A percentile compares a stretch with the other conserved stretches of the same genome.
These are phyloP conservation scores for Pinctada fucata DNA, from an alignment of 2,888 invertebrate species.

Conservation along the genomic window DNA sequence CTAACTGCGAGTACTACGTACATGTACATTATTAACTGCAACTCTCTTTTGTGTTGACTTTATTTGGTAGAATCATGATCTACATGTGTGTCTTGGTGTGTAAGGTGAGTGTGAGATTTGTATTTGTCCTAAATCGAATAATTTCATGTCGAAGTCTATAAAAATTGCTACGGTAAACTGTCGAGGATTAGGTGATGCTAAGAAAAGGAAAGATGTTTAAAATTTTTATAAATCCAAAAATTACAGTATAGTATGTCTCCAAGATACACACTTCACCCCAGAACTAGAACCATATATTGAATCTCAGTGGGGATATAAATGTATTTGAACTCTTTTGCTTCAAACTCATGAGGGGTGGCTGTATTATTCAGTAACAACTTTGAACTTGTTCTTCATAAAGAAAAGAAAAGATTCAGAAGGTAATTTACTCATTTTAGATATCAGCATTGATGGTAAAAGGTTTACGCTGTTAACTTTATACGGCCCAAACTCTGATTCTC, in stretches of 20 bases:
- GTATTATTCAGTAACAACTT: neutral
- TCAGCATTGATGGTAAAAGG: neutral
- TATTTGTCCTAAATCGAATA: neutral
- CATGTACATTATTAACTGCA: too few relatives aligned
- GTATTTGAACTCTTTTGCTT: neutral
- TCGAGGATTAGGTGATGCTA: neutral
- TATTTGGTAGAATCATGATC: too few relatives aligned
- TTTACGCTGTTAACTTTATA: neutral
- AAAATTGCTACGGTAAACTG: neutral
- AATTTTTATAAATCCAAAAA: neutral
- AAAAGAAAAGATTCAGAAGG: neutral
- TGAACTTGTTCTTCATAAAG: neutral
- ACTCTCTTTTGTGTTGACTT: too few relatives aligned
- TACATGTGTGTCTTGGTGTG: neutral
- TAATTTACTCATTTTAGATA: neutral
- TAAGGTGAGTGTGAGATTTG: neutral
- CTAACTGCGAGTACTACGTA: too few relatives aligned
- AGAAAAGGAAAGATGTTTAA: neutral
- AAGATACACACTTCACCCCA: neutral
- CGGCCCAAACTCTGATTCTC: neutral
- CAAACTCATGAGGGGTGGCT: neutral
- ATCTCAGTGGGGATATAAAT: neutral
- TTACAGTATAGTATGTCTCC: slow-evolving; percentile 2
- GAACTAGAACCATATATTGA: slow-evolving; percentile 1
- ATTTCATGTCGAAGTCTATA: neutral